A percentile compares a stretch with the other conserved stretches of the same genome.
phyloP scores from a whole-genome alignment of 2,888 invertebrate species.

The Scaptomyza cyrtandrae region DNA sequence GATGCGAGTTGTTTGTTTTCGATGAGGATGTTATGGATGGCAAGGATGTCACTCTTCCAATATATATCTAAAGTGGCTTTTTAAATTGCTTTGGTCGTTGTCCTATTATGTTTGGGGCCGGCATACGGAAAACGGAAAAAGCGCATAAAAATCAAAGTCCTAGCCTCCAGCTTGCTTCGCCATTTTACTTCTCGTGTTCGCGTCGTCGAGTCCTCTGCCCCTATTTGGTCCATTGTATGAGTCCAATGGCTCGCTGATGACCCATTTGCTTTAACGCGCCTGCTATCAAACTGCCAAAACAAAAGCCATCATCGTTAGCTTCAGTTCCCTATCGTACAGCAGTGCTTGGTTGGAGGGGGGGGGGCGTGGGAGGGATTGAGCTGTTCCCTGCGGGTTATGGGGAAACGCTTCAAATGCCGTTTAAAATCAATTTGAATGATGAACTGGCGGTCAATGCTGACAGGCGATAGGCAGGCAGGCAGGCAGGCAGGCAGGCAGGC shows the following conservation, averaged over 20 bases:
- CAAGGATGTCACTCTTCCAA: slow-evolving; percentile 53
- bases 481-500: background rate
- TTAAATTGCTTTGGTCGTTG: slow-evolving; percentile 62
- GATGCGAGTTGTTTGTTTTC: slow-evolving; percentile 12
- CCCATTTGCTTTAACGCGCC: slow-evolving; percentile 79
- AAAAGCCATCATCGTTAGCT: slow-evolving; percentile 80
- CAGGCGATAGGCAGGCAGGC: slow-evolving; percentile 6
- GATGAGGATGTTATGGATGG: slow-evolving; percentile 1
- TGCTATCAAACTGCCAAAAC: slow-evolving; percentile 79
- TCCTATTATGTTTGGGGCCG: slow-evolving; percentile 41
- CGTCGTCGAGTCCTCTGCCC: background rate
- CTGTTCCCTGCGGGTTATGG: slow-evolving; percentile 66
- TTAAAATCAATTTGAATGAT: slow-evolving; percentile 80
- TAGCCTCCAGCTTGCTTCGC: slow-evolving; percentile 17
- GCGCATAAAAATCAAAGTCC: slow-evolving; percentile 71
- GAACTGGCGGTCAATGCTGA: slow-evolving; percentile 55
- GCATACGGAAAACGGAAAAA: slow-evolving; percentile 37
- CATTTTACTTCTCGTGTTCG: background rate
- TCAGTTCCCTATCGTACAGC: background rate
- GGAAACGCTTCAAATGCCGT: slow-evolving; percentile 76
- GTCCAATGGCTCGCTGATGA: slow-evolving; percentile 73
- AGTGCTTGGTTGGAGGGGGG: background rate
- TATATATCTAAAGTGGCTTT: slow-evolving; percentile 64
- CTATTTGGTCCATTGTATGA: slow-evolving; percentile 57
- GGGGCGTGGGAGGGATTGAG: background rate